Percentiles rank a stretch among this genome's conserved stretches.
Conservation (phyloP, 1,140 invertebrate genomes). For the Aphelenchoides fujianensis region DNA sequence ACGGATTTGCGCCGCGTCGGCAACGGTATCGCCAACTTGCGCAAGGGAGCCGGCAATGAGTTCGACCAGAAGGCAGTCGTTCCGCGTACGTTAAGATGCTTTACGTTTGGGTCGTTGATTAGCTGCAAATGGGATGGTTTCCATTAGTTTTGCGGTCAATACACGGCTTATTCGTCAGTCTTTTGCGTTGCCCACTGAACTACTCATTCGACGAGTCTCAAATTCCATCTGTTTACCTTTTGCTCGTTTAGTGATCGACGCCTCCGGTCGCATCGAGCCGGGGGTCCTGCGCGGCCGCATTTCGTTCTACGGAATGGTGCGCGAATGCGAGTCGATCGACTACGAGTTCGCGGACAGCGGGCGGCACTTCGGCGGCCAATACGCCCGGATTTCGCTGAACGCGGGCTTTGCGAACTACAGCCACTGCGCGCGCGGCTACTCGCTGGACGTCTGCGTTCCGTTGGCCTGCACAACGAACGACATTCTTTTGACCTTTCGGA, state of each 20-base stretch:
- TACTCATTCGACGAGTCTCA: neutral
- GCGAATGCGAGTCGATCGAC: conserved; percentile 8
- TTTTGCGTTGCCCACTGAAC: no score
- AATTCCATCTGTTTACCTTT: no score
- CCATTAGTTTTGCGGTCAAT: no score
- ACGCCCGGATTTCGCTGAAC: neutral
- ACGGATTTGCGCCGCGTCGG: neutral
- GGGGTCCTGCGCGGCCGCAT: neutral
- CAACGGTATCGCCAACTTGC: neutral
- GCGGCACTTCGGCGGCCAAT: neutral
- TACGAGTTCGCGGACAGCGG: conserved; percentile 16
- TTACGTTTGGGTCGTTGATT: no score
- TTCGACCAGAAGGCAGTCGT: neutral
- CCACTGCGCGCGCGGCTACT: neutral
- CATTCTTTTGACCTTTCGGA: neutral
- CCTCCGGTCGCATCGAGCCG: neutral
- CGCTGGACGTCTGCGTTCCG: neutral
- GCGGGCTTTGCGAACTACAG: conserved; percentile 5
- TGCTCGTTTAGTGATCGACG: conserved; percentile 14
- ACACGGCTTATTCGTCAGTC: no score
- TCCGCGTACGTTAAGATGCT: neutral
- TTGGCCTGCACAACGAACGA: neutral
- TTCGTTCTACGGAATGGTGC: conserved; percentile 5
- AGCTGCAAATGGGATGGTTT: no score
- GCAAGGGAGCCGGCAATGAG: neutral